These are phyloP conservation scores for Lasioglossum leucozonium DNA, from an alignment of 2,888 invertebrate genomes.

Conservation along the genomic window DNA sequence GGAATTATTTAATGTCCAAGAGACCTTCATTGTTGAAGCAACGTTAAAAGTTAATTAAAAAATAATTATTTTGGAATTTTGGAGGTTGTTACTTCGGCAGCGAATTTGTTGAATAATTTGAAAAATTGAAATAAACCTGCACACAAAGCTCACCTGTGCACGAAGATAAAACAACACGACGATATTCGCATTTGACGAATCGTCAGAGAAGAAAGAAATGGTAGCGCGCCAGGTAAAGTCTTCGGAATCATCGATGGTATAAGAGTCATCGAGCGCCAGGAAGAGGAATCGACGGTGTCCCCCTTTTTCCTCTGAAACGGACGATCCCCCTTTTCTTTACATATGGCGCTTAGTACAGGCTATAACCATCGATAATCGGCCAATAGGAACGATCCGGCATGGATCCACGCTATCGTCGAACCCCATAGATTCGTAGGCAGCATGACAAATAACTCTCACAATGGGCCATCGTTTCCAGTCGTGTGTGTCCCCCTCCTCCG, in stretches of 20 bases:
- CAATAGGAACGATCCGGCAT: conserved; percentile 75
- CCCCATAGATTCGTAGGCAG: conserved; percentile 79
- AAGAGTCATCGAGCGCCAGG: not conserved
- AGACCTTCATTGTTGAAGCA: too few species aligned
- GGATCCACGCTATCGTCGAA: conserved; percentile 72
- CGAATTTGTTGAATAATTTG: not conserved
- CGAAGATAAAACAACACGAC: not conserved
- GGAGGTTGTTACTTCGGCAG: not conserved
- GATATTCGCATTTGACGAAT: not conserved
- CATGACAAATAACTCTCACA: conserved; percentile 84
- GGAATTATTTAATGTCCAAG: too few species aligned
- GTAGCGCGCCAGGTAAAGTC: conserved; percentile 24
- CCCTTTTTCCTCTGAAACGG: conserved; percentile 22
- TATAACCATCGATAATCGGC: conserved; percentile 81
- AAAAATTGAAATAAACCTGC: not conserved
- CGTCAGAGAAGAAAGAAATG: not conserved
- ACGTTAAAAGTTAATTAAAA: too few species aligned
- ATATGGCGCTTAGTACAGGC: conserved; percentile 75
- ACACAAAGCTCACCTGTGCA: not conserved
- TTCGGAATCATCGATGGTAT: not conserved
- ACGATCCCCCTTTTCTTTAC: conserved; percentile 62
- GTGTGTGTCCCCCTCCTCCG: conserved; percentile 40
- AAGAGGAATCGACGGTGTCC: conserved; percentile 21
- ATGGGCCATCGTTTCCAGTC: conserved; percentile 77
- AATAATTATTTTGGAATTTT: not conserved